Conservation (phyloP, 2,888 invertebrate species). For the Drosophila kambysellisi region DNA sequence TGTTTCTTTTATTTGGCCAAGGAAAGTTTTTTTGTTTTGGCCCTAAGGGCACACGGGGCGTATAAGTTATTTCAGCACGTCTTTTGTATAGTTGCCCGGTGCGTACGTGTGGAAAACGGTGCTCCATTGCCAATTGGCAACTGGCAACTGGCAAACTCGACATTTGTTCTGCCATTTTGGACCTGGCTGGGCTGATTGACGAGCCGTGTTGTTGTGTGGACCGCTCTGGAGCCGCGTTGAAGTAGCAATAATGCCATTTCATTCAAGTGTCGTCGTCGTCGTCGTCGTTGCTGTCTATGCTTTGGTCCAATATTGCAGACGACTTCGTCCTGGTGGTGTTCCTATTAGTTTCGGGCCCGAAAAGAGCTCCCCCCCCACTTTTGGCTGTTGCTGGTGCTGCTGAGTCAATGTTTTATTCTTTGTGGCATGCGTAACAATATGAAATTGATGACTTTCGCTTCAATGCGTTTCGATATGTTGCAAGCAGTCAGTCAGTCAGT, state of each 20-base stretch:
- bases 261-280: constrained; percentile 63
- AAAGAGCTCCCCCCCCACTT: not conserved
- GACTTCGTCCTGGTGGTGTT: constrained; percentile 48
- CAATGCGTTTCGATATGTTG: constrained; percentile 75
- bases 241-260: constrained; percentile 80
- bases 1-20: constrained; percentile 38
- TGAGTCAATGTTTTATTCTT: constrained; percentile 51
- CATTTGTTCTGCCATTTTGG: constrained; percentile 9
- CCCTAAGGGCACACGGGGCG: constrained; percentile 67
- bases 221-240: constrained; percentile 57
- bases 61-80: constrained; percentile 79
- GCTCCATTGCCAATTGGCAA: constrained; percentile 42
- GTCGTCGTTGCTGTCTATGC: constrained; percentile 38
- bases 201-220: constrained; percentile 35
- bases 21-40: constrained; percentile 58
- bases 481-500: constrained; percentile 47
- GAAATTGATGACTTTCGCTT: constrained; percentile 81
- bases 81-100: constrained; percentile 68
- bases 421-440: constrained; percentile 80
- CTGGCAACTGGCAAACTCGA: constrained; percentile 23
- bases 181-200: constrained; percentile 69
- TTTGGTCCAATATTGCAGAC: constrained; percentile 48
- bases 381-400: not conserved
- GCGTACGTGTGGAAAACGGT: constrained; percentile 80
- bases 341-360: constrained; percentile 56